A percentile compares a stretch with the other conserved stretches of the same genome.
Evolutionary conservation across 1,140 invertebrate genomes (phyloP).

Genomic region (Hycleus cichorii): DNA sequence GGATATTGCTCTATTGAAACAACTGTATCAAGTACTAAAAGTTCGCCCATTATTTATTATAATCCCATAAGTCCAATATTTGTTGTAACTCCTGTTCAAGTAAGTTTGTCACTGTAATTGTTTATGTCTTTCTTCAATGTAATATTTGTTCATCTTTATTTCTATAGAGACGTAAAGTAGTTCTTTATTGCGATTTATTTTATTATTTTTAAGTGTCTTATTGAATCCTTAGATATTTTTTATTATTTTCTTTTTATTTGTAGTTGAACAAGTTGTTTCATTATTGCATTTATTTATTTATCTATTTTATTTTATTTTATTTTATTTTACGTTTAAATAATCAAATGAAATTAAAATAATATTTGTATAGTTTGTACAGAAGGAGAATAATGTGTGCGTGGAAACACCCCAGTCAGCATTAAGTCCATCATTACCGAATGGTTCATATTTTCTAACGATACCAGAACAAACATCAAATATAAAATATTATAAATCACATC

Average conservation of each 20-base stretch:
- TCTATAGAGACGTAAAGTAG: conserved; percentile 2
- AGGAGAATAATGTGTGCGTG: conserved; percentile 24
- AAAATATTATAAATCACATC: conserved; percentile 30
- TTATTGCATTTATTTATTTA: too few relatives aligned
- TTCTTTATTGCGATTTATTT: neutral
- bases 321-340: too few relatives aligned
- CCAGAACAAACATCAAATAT: conserved; percentile 14
- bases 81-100: conserved; percentile 25
- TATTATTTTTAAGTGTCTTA: neutral
- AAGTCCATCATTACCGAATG: conserved; percentile 10
- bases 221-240: neutral
- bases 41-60: conserved; percentile 12
- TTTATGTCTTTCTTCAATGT: too few relatives aligned
- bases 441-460: conserved; percentile 5
- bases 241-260: neutral
- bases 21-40: conserved; percentile 6
- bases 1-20: conserved; percentile 20
- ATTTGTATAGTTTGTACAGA: conserved; percentile 25
- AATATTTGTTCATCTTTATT: neutral
- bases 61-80: conserved; percentile 28
- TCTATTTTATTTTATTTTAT: too few relatives aligned
- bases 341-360: neutral
- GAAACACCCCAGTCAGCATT: conserved; percentile 24
- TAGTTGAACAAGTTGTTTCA: neutral
- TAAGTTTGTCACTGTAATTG: conserved; percentile 3